Conservation (phyloP, 2,888 invertebrate genomes). For the Linnaemya vulpina region DNA sequence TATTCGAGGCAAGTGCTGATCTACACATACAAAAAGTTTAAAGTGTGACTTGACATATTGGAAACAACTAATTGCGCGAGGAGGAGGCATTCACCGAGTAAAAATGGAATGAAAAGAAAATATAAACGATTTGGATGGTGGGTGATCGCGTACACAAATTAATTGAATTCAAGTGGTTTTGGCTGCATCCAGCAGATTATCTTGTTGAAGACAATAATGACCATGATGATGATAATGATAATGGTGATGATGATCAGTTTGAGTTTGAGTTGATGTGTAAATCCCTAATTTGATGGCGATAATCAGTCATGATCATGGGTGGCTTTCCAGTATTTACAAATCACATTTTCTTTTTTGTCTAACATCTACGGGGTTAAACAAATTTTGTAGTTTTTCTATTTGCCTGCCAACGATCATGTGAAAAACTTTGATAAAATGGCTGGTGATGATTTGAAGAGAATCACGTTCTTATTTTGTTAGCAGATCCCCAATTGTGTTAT, state of each 20-base stretch:
- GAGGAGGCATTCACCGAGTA: constrained; percentile 14
- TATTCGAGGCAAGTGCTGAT: constrained; percentile 26
- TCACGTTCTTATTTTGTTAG: background rate
- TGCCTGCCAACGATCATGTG: background rate
- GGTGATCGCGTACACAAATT: constrained; percentile 16
- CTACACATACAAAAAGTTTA: constrained; percentile 33
- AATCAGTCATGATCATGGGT: constrained; percentile 56
- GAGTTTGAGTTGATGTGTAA: constrained; percentile 15
- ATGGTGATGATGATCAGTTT: constrained; percentile 6
- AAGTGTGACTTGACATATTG: constrained; percentile 67
- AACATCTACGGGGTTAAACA: background rate
- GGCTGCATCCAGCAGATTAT: background rate
- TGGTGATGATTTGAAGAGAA: constrained; percentile 12
- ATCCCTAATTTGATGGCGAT: constrained; percentile 10
- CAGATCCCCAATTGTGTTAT: constrained; percentile 44
- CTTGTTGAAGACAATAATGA: background rate
- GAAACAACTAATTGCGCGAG: constrained; percentile 49
- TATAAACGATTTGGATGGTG: background rate
- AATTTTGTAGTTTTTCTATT: constrained; percentile 13
- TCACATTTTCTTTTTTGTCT: background rate
- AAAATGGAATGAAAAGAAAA: constrained; percentile 6
- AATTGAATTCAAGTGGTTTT: constrained; percentile 66
- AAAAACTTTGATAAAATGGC: constrained; percentile 41
- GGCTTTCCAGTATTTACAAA: constrained; percentile 45
- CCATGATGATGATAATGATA: background rate